phyloP scores from a whole-genome alignment of 2,888 invertebrate species.

The Chaetogeoica ovagalla region DNA sequence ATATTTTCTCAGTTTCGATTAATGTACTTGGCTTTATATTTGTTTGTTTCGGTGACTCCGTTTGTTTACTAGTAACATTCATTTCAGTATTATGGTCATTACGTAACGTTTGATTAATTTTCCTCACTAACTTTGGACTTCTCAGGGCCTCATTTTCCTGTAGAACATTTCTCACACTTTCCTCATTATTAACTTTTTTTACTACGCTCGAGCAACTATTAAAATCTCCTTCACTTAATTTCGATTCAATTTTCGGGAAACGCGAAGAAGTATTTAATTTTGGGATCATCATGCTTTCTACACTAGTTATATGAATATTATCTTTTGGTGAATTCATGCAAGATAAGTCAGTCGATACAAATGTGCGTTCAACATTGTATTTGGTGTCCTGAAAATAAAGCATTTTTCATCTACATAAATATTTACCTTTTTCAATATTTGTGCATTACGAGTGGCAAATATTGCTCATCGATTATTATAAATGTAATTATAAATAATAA shows the following conservation, averaged over 20 bases:
- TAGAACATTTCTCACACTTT: conserved; percentile 1
- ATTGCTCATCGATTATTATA: no score
- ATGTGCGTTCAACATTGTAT: conserved; percentile 35
- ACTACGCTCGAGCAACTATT: neutral
- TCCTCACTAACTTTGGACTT: conserved; percentile 44
- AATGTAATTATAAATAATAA: no score
- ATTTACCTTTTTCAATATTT: neutral
- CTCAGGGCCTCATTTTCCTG: conserved; percentile 19
- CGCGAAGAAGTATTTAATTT: conserved; percentile 12
- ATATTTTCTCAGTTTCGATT: neutral
- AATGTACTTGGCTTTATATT: neutral
- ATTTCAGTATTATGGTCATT: conserved; percentile 7
- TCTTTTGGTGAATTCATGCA: conserved; percentile 37
- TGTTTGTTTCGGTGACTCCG: neutral
- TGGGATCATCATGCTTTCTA: conserved; percentile 34
- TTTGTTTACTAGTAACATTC: neutral
- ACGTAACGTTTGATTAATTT: conserved; percentile 6
- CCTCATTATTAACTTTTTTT: conserved; percentile 17
- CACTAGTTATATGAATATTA: conserved; percentile 8
- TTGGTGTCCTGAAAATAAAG: conserved; percentile 50
- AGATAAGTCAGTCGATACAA: conserved; percentile 26
- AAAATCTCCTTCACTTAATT: neutral
- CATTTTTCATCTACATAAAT: conserved; percentile 34
- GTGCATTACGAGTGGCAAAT: no score
- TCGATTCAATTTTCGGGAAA: conserved; percentile 1